Base-by-base conservation (phyloP, 2,888 invertebrate genomes). In the Stenurella melanura region DNA sequence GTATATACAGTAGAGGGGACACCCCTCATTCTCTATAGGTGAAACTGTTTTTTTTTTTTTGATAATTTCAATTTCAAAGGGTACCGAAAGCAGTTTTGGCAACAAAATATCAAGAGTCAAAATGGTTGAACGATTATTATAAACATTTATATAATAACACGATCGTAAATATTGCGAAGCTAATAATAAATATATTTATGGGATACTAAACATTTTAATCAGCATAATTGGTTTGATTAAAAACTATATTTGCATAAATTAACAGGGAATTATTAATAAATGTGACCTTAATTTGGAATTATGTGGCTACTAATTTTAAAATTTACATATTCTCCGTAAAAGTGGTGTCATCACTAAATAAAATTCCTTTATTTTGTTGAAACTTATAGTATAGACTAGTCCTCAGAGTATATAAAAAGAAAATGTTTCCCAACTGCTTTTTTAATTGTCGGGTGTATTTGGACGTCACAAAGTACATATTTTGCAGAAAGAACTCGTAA, bases 231-330 rank as follows among this genome's bases (percentile, higher is more conserved):
- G 50, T 50, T 42, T 50, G 50, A 50, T 50, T 50, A 50, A 38
- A 38, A 38, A n/a, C 38, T 9, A 38, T 18, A 64, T 64, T 42
- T 64, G 19, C 64, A 42, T 64, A 42, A 64, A 64, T 64, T 63
- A 63, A 17, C 34, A 34, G 11, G 38, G 17, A 38, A 63, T 21
- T 17, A 64, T 64, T 64, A 19, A 64, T 42, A 64, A 64, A 19
- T 64, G 10, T 64, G 64, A 64, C 64, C 42, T 42, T 42, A 64
- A 18, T 64, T 64, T 15, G 18, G 15, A 64, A 19, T 64, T 42
- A 6, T 64, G 38, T 9, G 30, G 5, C 26, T 7, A 17, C n/a
- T n/a, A 61, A 42, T 38, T 64, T 19, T 18, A 19, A 7, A 42
- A n/a, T 38, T 19, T 42, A 64, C 50, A 50, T 50, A 50, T 50